These are phyloP conservation scores for Sula dactylatra DNA, from an alignment of 2,113 vertebrate genomes.

Conservation along the genomic window DNA sequence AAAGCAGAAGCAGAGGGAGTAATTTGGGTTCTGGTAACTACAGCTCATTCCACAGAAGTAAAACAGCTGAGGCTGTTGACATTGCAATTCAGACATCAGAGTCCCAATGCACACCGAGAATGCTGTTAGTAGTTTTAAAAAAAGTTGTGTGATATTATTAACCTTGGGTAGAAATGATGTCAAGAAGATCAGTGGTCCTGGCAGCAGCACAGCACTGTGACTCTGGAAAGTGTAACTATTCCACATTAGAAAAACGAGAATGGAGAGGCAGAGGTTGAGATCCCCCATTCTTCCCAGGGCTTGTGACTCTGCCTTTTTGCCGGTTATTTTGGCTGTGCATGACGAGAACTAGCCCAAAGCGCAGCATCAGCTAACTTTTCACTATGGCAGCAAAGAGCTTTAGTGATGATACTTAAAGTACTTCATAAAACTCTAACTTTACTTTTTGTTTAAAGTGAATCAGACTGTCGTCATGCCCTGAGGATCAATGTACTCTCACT, in stretches of 20 bases:
- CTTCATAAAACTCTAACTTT: neutral
- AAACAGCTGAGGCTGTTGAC: constrained; percentile 13
- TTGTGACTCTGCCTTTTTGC: neutral
- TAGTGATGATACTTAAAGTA: neutral
- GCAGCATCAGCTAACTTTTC: neutral
- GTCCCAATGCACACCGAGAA: neutral
- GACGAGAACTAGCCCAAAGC: neutral
- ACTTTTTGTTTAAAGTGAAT: neutral
- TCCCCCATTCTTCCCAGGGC: neutral
- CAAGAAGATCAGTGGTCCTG: neutral
- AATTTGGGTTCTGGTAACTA: neutral
- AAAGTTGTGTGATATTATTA: neutral
- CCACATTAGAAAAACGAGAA: neutral
- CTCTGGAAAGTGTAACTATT: neutral
- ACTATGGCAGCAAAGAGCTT: neutral
- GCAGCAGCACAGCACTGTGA: neutral
- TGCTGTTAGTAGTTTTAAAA: neutral
- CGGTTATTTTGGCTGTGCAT: neutral
- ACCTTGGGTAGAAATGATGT: neutral
- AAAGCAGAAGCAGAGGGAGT: constrained; percentile 22
- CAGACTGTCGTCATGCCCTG: neutral
- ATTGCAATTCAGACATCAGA: neutral
- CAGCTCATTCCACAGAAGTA: neutral
- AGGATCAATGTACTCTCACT: neutral
- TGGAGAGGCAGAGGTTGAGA: neutral